Evolutionary conservation across 2,797 vertebrate genomes (phyloP).

Genomic region (Thripadectes ignobilis): DNA sequence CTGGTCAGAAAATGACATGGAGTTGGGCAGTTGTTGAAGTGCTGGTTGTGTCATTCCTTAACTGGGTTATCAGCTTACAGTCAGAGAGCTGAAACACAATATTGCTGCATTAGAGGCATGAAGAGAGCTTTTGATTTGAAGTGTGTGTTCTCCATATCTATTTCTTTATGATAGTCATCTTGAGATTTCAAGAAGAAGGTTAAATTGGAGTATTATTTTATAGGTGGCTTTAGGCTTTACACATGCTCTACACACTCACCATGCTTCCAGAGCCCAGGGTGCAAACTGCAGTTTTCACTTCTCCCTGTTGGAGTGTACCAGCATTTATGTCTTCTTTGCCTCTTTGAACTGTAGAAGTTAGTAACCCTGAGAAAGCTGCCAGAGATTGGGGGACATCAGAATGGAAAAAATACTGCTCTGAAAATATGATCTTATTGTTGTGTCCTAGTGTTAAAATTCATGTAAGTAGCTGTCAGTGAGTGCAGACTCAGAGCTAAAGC

Average conservation of each 20-base stretch:
- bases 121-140: slow-evolving; percentile 17
- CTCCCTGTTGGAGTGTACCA: background rate
- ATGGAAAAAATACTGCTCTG: background rate
- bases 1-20: background rate
- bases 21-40: background rate
- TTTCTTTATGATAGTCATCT: slow-evolving; percentile 5
- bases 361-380: background rate
- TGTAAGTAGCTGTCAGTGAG: slow-evolving; percentile 22
- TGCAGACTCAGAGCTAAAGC: slow-evolving; percentile 16
- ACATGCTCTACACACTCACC: background rate
- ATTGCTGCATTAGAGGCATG: background rate
- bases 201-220: slow-evolving; percentile 4
- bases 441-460: slow-evolving; percentile 33
- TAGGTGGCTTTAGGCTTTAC: background rate
- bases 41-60: background rate
- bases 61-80: background rate
- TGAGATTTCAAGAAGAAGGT: background rate
- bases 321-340: background rate
- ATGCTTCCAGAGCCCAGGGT: background rate
- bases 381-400: background rate
- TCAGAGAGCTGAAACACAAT: background rate
- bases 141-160: background rate
- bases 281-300: background rate
- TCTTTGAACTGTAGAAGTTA: background rate
- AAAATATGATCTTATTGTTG: slow-evolving; percentile 7